Evolutionary conservation across 2,888 invertebrate genomes (phyloP).

Genomic region (Leptinotarsa tumamoca): DNA sequence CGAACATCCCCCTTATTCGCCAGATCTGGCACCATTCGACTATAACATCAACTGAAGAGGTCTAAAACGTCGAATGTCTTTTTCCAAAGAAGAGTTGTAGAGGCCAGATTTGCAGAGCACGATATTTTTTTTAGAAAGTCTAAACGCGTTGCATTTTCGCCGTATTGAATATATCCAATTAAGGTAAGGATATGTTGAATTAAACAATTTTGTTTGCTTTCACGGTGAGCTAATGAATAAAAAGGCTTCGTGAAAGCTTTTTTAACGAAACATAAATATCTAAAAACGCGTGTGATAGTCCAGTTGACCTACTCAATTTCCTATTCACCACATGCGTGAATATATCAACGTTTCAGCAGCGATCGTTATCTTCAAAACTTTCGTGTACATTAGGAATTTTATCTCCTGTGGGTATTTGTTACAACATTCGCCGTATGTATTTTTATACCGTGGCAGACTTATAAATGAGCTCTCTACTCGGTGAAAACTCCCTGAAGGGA

Average conservation of each 20-base stretch:
- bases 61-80: no score
- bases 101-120: no score
- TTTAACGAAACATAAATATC: neutral
- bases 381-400: conserved; percentile 2
- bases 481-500: neutral
- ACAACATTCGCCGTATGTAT: neutral
- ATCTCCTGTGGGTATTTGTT: neutral
- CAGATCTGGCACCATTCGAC: no score
- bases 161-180: no score
- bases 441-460: neutral
- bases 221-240: no score
- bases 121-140: no score
- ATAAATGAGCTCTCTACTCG: neutral
- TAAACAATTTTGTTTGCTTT: no score
- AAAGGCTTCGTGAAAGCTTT: neutral
- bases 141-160: no score
- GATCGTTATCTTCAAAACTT: conserved; percentile 1
- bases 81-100: no score
- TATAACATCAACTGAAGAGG: no score
- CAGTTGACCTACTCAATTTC: conserved; percentile 15
- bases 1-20: no score
- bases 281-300: conserved; percentile 14
- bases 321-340: neutral
- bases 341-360: neutral
- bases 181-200: no score